Base-by-base conservation (phyloP, 2,797 vertebrate genomes). In the Rhinogobio ventralis region DNA sequence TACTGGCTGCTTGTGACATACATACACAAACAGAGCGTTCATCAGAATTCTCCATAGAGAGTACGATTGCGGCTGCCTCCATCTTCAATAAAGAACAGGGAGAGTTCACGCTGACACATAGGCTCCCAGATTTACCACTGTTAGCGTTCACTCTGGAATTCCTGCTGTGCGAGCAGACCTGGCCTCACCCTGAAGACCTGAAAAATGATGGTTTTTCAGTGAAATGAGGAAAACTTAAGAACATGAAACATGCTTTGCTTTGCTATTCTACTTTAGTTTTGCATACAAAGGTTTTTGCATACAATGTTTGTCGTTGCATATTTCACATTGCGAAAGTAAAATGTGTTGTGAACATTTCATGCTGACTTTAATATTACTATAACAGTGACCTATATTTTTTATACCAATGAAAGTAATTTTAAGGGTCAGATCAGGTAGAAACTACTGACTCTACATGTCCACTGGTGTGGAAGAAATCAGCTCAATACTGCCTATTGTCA, bases 41-140 rank as follows among this genome's bases (percentile, higher is more conserved):
- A 66, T 81, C 49, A 82, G 51, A 49, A 42, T 46, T 76, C 64
- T 80, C 72, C 6, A 25, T 72, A 23, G 69, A 55, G 30, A 84
- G 42, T 28, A 53, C 1, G 11, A 20, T n/a, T 78, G 64, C 13
- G 28, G 17, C 14, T 82, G 55, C 15, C 30, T 49, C 62, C 0
- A 10, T 36, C 23, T 68, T 51, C 20, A 39, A 46, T 36, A 15
- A 69, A 23, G 64, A 69, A 25, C 46, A 28, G 78, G 78, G 20
- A 67, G 64, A 80, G 46, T 49, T 69, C 79, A 80, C 0, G 46
- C 78, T 80, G 78, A 10, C 30, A 57, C 36, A 28, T 45, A 68
- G 8, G 17, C 42, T 64, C 39, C 55, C 64, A 68, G 64, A 69
- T 39, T 80, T 33, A 28, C 30, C 64, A 53, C 46, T 68, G 78